Evolutionary conservation across 2,113 vertebrate species (phyloP).

Genomic region (Sus scrofa): T2T-Sscrofa CM000830.6:126411001-126411500

Average conservation of each 20-base stretch:
- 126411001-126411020: neutral
- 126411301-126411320: neutral
- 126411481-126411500: neutral
- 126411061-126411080: neutral
- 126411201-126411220: neutral
- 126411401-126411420: neutral
- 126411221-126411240: neutral
- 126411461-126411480: neutral
- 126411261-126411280: neutral
- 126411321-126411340: neutral
- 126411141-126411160: neutral
- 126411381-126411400: neutral
- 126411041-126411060: neutral
- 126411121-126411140: neutral
- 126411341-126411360: neutral
- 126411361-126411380: neutral
- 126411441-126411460: neutral
- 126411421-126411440: neutral
- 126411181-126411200: neutral
- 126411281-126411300: neutral
- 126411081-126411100: neutral
- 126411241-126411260: neutral
- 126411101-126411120: neutral
- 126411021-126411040: neutral
- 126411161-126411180: neutral